phyloP scores from a whole-genome alignment of 2,113 vertebrate species.

The Grammomys dolichurus region DNA sequence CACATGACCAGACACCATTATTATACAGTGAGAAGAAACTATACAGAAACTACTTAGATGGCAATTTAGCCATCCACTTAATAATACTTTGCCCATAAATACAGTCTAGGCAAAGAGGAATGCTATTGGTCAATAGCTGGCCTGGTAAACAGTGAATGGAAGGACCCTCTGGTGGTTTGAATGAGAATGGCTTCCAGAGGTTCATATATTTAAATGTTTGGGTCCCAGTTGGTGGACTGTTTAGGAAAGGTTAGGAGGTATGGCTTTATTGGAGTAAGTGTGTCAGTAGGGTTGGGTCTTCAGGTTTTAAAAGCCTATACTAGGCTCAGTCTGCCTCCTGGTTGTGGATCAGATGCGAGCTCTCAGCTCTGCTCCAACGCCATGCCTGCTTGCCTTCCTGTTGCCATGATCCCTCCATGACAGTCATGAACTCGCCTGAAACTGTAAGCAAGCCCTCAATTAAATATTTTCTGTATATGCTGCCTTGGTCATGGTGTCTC shows the following conservation, averaged over 20 bases:
- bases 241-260: not conserved
- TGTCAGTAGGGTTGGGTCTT: not conserved
- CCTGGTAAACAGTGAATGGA: not conserved
- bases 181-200: not conserved
- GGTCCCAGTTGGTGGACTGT: not conserved
- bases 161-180: not conserved
- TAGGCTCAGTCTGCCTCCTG: not conserved
- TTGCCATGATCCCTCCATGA: not conserved
- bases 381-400: not conserved
- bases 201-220: not conserved
- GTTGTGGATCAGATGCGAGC: not conserved
- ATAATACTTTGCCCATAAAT: not conserved
- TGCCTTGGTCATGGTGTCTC: not conserved
- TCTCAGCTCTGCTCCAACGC: not conserved
- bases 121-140: constrained; percentile 3
- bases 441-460: not conserved
- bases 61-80: not conserved
- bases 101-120: constrained; percentile 35
- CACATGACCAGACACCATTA: not conserved
- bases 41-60: constrained; percentile 36
- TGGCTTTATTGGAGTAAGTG: not conserved
- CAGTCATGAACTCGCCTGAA: too few relatives aligned
- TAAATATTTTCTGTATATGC: not conserved
- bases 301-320: not conserved
- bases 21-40: not conserved